Base-by-base conservation (phyloP, 2,888 invertebrate genomes). In the Macropis europaea region DNA sequence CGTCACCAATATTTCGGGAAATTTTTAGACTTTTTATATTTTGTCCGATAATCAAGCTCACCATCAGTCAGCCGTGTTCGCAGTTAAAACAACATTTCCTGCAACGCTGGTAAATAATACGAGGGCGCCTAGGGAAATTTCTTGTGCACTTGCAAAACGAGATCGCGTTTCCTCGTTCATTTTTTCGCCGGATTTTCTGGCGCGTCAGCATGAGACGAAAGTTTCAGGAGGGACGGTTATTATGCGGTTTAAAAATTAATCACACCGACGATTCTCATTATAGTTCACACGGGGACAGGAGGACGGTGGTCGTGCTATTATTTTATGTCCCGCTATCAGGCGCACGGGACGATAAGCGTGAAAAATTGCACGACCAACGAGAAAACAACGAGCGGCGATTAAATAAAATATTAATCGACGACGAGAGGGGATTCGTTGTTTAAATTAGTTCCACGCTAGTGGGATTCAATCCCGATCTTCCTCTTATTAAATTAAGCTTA, bases 181-280 rank as follows among this genome's bases (percentile, higher is more conserved):
- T 26, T 11, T 15, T 11, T 30, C 5, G 30, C 30, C 30, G 7
- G 7, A 2, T 9, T n/a, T 4, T 28, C 9, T 4, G 17, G 9
- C 28, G 22, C n/a, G 7, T n/a, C 17, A 17, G 13, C 19, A 11
- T 7, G n/a, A 22, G 7, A 34, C 19, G 19, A 9, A 3, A 34
- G 2, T 13, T 30, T 19, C 15, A 6, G 22, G n/a, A 26, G 2
- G 7, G 22, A 11, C 11, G 13, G 38, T 9, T n/a, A 15, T 53
- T 63, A 56, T 6, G 45, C 9, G 11, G 15, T n/a, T 17, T 22
- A 56, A 45, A 45, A 54, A 56, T 63, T 36, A 63, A 54, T 56
- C 52, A 32, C 11, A 32, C 11, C 42, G 3, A 3, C 13, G 45
- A 30, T 13, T 36, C 22, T 56, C 26, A 6, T 30, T 30, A 30